Percentiles rank a stretch among this genome's conserved stretches.
phyloP scores from a whole-genome alignment of 2,797 vertebrate genomes.

The Coccyzus lansbergi region DNA sequence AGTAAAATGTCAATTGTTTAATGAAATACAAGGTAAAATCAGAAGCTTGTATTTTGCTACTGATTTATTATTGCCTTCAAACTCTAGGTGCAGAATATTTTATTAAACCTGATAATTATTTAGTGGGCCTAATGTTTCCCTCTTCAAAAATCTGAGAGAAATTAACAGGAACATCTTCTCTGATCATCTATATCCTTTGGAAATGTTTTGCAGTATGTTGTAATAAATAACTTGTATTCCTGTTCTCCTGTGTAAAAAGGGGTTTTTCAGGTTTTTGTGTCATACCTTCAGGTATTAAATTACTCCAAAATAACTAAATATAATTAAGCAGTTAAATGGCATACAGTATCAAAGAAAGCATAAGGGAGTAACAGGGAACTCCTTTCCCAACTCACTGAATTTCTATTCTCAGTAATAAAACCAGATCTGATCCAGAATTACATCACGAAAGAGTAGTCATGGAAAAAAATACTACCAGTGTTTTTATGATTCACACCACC shows the following conservation, averaged over 20 bases:
- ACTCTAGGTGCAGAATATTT: not conserved
- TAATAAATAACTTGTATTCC: not conserved
- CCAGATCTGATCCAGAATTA: not conserved
- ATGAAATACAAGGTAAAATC: not conserved
- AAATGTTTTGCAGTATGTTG: not conserved
- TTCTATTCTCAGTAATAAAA: constrained; percentile 5
- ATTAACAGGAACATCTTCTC: not conserved
- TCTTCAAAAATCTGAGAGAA: not conserved
- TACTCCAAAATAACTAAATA: not conserved
- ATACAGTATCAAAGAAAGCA: not conserved
- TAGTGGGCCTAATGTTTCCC: not conserved
- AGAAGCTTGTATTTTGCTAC: not conserved
- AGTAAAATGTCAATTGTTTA: not conserved
- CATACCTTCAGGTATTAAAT: not conserved
- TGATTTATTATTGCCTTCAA: not conserved
- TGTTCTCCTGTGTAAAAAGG: not conserved
- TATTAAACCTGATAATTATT: not conserved
- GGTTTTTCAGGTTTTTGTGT: not conserved
- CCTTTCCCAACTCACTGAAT: not conserved
- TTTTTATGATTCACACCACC: constrained; percentile 5
- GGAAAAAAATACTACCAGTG: constrained; percentile 30
- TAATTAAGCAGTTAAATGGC: not conserved
- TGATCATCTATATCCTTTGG: not conserved
- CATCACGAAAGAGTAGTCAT: not conserved
- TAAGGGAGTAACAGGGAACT: not conserved